Base-by-base conservation (phyloP, 2,797 vertebrate species). In the Eremophila alpestris region DNA sequence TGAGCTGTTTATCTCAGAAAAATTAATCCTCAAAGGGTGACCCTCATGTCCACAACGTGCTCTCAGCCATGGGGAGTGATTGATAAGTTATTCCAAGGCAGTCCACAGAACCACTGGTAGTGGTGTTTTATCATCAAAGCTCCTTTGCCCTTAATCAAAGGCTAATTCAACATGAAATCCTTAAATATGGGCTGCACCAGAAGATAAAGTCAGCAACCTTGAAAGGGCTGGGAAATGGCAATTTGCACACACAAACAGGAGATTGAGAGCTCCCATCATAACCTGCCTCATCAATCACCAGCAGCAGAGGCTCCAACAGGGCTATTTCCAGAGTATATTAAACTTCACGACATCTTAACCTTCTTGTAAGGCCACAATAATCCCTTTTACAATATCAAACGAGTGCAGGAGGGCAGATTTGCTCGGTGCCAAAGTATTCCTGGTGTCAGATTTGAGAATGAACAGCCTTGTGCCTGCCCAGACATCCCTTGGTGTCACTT, bases 121-220 rank as follows among this genome's bases (percentile, higher is more conserved):
- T 52, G 34, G 49, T 48, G 29, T 89, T 96, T 96, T 90, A 95
- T 94, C 92, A 94, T 59, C 87, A 78, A 89, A 71, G 89, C 89
- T 65, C 71, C 36, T 93, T 80, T 70, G 67, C 78, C 92, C 93
- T 95, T 96, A 93, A 97, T 95, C 84, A 95, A 95, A 95, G 87
- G 71, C 87, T 96, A 94, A 96, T 60, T 62, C 82, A 94, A 97
- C 83, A 91, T 67, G 87, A 94, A 96, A 92, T 64, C 54, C 87
- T 82, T 84, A 76, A 93, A 62, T 38, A 81, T 8, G 83, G 75
- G 84, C 79, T 92, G 82, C 68, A 74, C 82, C 87, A 52, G 7
- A 22, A 95, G 91, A 95, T 93, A 81, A 93, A 87, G 80, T 74
- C n/a, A 60, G 51, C 76, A 95, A 45, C 89, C 93, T 89, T 90